phyloP scores from a whole-genome alignment of 2,888 invertebrate genomes.

The Sminthurides aquaticus region DNA sequence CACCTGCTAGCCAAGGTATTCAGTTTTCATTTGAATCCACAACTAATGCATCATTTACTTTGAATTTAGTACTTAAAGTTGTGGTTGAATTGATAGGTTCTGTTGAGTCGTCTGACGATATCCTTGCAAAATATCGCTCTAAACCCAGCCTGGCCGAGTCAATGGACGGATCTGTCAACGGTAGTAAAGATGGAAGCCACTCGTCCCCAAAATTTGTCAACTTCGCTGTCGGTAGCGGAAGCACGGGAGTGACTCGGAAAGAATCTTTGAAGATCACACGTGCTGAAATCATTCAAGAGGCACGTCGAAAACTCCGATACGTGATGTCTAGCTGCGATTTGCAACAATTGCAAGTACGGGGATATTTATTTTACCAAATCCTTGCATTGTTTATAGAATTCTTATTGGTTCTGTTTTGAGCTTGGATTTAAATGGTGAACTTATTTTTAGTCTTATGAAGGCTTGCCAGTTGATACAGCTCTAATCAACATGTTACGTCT shows the following conservation, averaged over 20 bases:
- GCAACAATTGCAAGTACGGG: slow-evolving; percentile 38
- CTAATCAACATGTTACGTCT: slow-evolving; percentile 62
- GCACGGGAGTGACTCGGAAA: slow-evolving; percentile 25
- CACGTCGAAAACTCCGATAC: slow-evolving; percentile 79
- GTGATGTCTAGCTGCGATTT: slow-evolving; percentile 80
- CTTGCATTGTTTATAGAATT: background rate
- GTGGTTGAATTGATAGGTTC: slow-evolving; percentile 44
- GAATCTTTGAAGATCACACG: slow-evolving; percentile 41
- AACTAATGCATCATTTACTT: background rate
- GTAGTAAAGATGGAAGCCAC: slow-evolving; percentile 7
- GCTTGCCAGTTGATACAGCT: slow-evolving; percentile 20
- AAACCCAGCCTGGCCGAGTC: slow-evolving; percentile 44
- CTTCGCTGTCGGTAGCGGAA: slow-evolving; percentile 31
- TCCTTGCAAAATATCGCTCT: slow-evolving; percentile 84
- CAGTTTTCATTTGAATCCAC: background rate
- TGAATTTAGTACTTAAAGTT: no score
- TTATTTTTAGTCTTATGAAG: no score
- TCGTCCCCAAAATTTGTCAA: slow-evolving; percentile 46
- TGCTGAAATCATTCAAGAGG: slow-evolving; percentile 50
- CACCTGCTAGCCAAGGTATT: slow-evolving; percentile 22
- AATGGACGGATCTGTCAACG: slow-evolving; percentile 51
- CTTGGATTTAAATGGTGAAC: no score
- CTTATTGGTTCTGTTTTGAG: slow-evolving; percentile 16
- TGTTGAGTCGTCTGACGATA: slow-evolving; percentile 78
- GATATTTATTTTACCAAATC: slow-evolving; percentile 8